Base-by-base conservation (phyloP, 2,113 vertebrate species). In the Colaptes auratus region DNA sequence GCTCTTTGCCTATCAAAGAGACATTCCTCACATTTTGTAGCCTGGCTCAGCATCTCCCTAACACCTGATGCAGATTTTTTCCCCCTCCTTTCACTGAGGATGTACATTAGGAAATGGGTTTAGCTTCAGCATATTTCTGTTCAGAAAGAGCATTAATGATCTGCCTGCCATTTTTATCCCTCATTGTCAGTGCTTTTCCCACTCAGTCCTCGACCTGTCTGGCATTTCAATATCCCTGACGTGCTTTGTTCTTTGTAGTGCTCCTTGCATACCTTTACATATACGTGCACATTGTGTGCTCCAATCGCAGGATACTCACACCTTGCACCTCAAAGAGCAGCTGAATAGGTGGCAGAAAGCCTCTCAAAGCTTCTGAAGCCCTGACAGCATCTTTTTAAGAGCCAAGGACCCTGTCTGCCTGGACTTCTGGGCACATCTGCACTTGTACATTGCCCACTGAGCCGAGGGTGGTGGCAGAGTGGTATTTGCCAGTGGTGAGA, bases 51-150 rank as follows among this genome's bases (percentile, higher is more conserved):
- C 63, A 96, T 85, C 60, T 63, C 86, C 39, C 42, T 91, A 92
- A 94, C 70, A 74, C 64, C 27, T 52, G 35, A 59, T 74, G 64
- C 9, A n/a, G n/a, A 8, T 92, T 94, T 79, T 82, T 17, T 46
- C 6, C 15, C 15, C 21, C 48, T 60, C 53, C 24, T 92, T 91
- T 92, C 58, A 44, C 28, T 65, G 15, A 35, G 42, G 69, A 58
- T 92, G 55, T 81, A 36, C 11, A 42, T 77, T 72, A 75, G 83
- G 67, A 89, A 91, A 77, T 27, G 44, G 72, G 71, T 84, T 92
- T 90, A 83, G 27, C 33, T 91, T 83, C 93, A 88, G 82, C 90
- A 88, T 91, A 92, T 93, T 90, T 95, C 56, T 77, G 12, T 63
- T 90, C 50, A 86, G 69, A 83, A 91, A 67, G 12, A 71, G 65